These are phyloP conservation scores for Drosophila lacteicornis DNA, from an alignment of 1,140 invertebrate species.

Conservation along the genomic window DNA sequence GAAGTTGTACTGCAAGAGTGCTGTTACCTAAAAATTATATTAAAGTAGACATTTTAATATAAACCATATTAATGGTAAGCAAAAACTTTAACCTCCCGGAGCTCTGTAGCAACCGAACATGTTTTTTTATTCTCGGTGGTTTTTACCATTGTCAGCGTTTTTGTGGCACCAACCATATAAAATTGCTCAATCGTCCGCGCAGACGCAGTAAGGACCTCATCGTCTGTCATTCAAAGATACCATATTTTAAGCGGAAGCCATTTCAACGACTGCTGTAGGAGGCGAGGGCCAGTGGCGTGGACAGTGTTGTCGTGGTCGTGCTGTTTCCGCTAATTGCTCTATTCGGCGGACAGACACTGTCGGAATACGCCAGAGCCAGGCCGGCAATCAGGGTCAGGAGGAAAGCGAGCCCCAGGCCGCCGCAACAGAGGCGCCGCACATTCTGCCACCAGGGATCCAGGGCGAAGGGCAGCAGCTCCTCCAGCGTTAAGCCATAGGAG, in stretches of 20 bases:
- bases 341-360: constrained; percentile 32
- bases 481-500: constrained; percentile 63
- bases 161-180: too few relatives aligned
- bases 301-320: constrained; percentile 1
- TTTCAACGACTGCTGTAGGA: constrained; percentile 32
- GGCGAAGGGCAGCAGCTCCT: constrained; percentile 71
- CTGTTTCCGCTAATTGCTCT: constrained; percentile 36
- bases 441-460: constrained; percentile 79
- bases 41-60: too few relatives aligned
- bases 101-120: too few relatives aligned
- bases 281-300: constrained; percentile 35
- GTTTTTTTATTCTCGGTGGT: too few relatives aligned
- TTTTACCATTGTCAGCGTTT: too few relatives aligned
- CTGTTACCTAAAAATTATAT: too few relatives aligned
- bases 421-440: constrained; percentile 62
- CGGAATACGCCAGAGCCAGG: constrained; percentile 54
- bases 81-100: too few relatives aligned
- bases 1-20: too few relatives aligned
- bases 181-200: not conserved
- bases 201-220: not conserved
- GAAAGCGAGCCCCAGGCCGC: constrained; percentile 62
- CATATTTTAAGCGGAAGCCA: not conserved
- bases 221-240: too few relatives aligned
- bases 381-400: constrained; percentile 68
- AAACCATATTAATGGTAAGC: too few relatives aligned